A percentile compares a stretch with the other conserved stretches of the same genome.
phyloP scores from a whole-genome alignment of 2,797 vertebrate genomes.

The Triplophysa bombifrons region DNA sequence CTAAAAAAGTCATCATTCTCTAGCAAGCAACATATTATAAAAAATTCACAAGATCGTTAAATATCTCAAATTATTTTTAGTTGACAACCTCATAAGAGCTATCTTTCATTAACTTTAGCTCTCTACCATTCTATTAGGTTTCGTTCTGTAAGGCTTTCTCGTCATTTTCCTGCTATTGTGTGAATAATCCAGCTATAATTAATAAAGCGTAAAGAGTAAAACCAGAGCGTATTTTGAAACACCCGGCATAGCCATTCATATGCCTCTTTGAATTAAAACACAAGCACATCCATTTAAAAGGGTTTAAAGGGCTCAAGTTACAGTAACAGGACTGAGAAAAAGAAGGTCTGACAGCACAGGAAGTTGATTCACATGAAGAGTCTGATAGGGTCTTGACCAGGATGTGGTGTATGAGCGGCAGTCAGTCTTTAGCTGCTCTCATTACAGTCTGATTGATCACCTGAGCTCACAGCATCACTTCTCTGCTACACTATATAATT shows the following conservation, averaged over 20 bases:
- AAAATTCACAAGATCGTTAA: not conserved
- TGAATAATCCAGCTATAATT: not conserved
- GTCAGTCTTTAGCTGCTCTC: conserved; percentile 67
- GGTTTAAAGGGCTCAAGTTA: not conserved
- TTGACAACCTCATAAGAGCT: not conserved
- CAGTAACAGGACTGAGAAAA: not conserved
- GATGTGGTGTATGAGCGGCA: conserved; percentile 59
- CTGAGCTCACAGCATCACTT: conserved; percentile 61
- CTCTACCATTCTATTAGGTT: not conserved
- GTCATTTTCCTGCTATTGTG: not conserved
- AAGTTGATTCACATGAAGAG: not conserved
- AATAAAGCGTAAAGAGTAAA: not conserved
- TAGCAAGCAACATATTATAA: conserved; percentile 7
- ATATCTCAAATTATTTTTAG: not conserved
- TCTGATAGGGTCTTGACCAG: conserved; percentile 61
- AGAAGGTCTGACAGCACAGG: not conserved
- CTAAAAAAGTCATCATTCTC: not conserved
- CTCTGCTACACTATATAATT: conserved; percentile 68
- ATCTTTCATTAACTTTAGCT: not conserved
- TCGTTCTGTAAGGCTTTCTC: not conserved
- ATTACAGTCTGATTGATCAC: conserved; percentile 73
- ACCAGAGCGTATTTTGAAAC: not conserved
- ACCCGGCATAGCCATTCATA: not conserved
- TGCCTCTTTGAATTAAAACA: not conserved
- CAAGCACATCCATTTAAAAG: not conserved